Conservation (phyloP, 2,797 vertebrate genomes). For the Acanthurus tractus region DNA sequence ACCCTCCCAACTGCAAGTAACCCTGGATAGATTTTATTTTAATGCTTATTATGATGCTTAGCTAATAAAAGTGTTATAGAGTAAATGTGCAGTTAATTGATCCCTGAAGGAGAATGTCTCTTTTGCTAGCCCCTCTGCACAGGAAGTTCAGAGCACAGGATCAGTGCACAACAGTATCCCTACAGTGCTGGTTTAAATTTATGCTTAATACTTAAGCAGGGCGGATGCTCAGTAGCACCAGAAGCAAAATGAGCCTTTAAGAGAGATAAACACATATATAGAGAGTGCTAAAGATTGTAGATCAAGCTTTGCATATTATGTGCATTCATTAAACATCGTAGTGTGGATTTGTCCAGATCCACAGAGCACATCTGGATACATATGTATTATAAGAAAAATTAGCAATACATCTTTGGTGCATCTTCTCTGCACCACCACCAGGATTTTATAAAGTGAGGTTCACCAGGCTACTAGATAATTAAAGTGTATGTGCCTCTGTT, state of each 20-base stretch:
- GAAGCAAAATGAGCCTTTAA: background rate
- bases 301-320: background rate
- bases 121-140: background rate
- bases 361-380: background rate
- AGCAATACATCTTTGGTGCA: background rate
- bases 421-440: background rate
- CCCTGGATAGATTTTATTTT: background rate
- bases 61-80: slow-evolving; percentile 6
- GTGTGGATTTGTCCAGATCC: background rate
- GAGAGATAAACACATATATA: background rate
- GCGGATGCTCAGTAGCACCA: no score
- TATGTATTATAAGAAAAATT: background rate
- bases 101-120: slow-evolving; percentile 23
- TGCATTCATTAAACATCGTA: background rate
- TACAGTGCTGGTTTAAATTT: background rate
- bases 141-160: background rate
- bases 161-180: background rate
- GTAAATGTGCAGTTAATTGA: slow-evolving; percentile 22
- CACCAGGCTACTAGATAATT: background rate
- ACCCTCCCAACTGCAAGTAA: slow-evolving; percentile 2
- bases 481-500: background rate
- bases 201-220: background rate
- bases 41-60: slow-evolving; percentile 13
- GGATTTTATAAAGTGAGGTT: background rate
- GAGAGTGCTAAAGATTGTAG: background rate